Evolutionary conservation across 2,113 vertebrate species (phyloP), one percentile per base, ranked within the genome.

Genomic region (Cebus imitator): DNA sequence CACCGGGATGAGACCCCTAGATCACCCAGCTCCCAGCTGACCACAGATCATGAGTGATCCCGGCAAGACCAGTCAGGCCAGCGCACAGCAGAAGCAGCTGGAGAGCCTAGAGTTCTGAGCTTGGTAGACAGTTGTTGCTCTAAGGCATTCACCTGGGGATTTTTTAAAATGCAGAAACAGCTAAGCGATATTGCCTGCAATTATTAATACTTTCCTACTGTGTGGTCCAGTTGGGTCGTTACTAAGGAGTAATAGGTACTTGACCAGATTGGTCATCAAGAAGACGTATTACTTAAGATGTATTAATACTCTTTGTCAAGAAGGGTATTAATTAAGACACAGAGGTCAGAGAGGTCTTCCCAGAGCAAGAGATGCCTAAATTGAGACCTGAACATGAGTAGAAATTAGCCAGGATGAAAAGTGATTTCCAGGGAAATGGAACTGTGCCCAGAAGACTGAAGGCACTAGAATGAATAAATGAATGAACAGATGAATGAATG

Each of bases 1-100:
- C 4, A 1, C 10, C 5, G 0, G 1, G 1, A n/a, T 11, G 57
- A 72, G 35, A 18, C 8, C 45, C 48, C 30, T 14, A 2, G 16
- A 37, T 76, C 5, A 0, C 17, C 32, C 10, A 21, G 61, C 48
- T 89, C 25, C 32, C 64, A 55, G 35, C 40, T 87, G 68, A 48
- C 45, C 27, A 58, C 5, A 11, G 57, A 58, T 27, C 58, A 20
- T 3, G 57, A n/a, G 20, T 27, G 64, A 43, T 40, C 25, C 37
- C 57, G 14, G 50, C 2, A 30, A 76, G 18, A 37, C 12, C 4
- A 68, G 48, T 9, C 57, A 66, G 37, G n/a, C n/a, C 21, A 17
- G 35, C 1, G 13, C n/a, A 27, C 1, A 40, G 20, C 55, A 73
- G 76, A 75, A 66, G 10, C 35, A 57, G n/a, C 80, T 2, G 16